Conservation (phyloP, 2,888 invertebrate genomes). For the Pollenia griseotomentosa region DNA sequence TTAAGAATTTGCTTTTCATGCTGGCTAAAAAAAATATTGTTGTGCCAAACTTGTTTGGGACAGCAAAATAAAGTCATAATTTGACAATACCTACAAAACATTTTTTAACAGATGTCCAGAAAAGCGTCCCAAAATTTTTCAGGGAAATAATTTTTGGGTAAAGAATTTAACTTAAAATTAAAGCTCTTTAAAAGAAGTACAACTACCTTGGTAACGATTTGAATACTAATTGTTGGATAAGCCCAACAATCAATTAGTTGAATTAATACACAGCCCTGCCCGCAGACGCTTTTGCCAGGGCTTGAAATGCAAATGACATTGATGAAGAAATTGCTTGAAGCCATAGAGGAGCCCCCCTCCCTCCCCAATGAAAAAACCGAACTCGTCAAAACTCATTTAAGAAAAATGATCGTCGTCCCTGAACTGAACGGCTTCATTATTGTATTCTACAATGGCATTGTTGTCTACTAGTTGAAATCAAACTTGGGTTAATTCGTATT, state of each 20-base stretch:
- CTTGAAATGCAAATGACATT: conserved; percentile 96
- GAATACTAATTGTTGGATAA: conserved; percentile 98
- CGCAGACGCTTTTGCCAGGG: conserved; percentile 97
- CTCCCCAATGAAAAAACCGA: conserved; percentile 97
- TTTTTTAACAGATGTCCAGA: too few species aligned
- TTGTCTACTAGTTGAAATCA: conserved; percentile 95
- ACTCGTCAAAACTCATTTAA: conserved; percentile 98
- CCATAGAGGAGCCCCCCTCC: conserved; percentile 94
- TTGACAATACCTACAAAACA: too few species aligned
- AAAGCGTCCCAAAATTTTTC: too few species aligned
- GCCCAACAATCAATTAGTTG: conserved; percentile 98
- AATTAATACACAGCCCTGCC: conserved; percentile 97
- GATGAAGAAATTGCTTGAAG: conserved; percentile 97
- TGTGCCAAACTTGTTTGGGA: too few species aligned
- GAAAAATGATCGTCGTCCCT: conserved; percentile 99
- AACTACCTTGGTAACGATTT: conserved; percentile 99
- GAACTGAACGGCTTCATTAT: conserved; percentile 99
- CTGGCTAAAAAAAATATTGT: too few species aligned
- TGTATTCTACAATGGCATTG: conserved; percentile 81
- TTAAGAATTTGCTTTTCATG: too few species aligned
- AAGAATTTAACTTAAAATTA: too few species aligned
- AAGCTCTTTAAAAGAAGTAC: too few species aligned
- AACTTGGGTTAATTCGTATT: conserved; percentile 98
- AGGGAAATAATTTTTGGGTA: too few species aligned
- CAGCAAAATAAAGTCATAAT: too few species aligned